Base-by-base conservation (phyloP, 2,888 invertebrate species). In the Meteorus colon region DNA sequence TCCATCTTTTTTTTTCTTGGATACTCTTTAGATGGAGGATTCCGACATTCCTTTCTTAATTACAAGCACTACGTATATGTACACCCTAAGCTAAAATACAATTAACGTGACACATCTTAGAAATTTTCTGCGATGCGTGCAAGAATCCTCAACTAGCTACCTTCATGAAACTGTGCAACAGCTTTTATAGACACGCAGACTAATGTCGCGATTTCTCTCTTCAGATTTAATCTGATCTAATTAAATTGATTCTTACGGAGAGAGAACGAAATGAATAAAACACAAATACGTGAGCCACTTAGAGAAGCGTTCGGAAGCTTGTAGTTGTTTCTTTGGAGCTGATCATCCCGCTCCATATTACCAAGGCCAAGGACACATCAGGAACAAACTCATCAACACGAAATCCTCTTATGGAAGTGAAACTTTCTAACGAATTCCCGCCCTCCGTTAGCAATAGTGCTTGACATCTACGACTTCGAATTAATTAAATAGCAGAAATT, bases 401-500 rank as follows among this genome's bases (percentile, higher is more conserved):
- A 84, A 87, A 88, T 87, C 85, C 86, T 86, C 88, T 86, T 87
- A 87, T 10, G 19, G 55, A 19, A 19, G 6, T 19, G 55, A 24
- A 45, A 79, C 80, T 79, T 83, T 86, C 84, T 87, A 87, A 87
- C 85, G 85, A 86, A 80, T 77, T 76, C 59, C 55, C 59, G 65
- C 68, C 70, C 55, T 5, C 4, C 8, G 55, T 6, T 55, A n/a
- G 55, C 67, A 37, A 55, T 48, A 24, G 62, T 59, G 71, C 74
- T 79, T 48, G 76, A 81, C 82, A 79, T 78, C 81, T 78, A 73
- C 82, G 83, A 86, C 86, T 86, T 86, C 84, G 84, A 82, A 83
- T 82, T 87, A 86, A 87, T 87, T 86, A 84, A 87, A 86, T 86
- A 83, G 86, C 86, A 86, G 84, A 79, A 82, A 81, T 84, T 81